Conservation (phyloP, 2,113 vertebrate genomes). For the Tretioscincus oriximinensis region DNA sequence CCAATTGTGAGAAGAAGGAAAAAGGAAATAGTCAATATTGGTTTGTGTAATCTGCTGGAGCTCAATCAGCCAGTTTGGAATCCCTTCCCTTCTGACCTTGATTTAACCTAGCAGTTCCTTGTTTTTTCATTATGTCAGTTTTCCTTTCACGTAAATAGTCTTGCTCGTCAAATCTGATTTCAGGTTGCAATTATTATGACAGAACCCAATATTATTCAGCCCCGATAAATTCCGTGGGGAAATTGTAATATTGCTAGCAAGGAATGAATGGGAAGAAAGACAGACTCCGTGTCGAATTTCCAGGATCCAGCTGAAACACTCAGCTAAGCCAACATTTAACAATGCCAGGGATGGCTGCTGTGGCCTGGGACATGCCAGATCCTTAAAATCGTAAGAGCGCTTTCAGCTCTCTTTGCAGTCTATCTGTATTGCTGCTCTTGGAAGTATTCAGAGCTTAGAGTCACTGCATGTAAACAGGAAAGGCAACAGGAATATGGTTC, state of each 20-base stretch:
- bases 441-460: not conserved
- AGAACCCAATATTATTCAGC: not conserved
- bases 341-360: not conserved
- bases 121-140: not conserved
- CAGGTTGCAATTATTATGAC: not conserved
- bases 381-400: not conserved
- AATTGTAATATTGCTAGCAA: not conserved
- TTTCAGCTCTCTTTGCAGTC: not conserved
- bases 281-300: not conserved
- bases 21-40: not conserved
- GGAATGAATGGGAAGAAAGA: no score
- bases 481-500: not conserved
- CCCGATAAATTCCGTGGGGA: not conserved
- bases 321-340: not conserved
- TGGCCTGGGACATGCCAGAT: slow-evolving; percentile 5
- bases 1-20: not conserved
- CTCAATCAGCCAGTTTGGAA: not conserved
- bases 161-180: not conserved
- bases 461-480: not conserved
- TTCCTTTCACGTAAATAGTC: not conserved
- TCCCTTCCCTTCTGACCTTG: not conserved
- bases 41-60: not conserved
- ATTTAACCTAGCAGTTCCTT: not conserved
- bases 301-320: not conserved
- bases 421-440: not conserved